A percentile compares a stretch with the other conserved stretches of the same genome.
These are phyloP conservation scores for Triops cancriformis DNA, from an alignment of 1,140 invertebrate species.

Conservation along the genomic window DNA sequence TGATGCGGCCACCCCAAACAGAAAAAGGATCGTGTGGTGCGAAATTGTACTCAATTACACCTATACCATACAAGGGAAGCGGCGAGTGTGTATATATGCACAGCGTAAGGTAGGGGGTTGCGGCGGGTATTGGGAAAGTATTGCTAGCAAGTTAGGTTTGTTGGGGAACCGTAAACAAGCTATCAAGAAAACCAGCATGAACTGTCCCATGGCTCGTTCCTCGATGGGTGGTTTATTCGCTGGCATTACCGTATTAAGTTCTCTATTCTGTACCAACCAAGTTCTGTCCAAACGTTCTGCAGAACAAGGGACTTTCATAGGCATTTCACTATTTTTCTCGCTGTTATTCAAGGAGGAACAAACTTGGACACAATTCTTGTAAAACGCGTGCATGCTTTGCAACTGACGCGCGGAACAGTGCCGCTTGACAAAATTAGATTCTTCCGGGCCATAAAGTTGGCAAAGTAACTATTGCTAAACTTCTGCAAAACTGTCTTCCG, in stretches of 20 bases:
- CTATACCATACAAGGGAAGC: too few species aligned
- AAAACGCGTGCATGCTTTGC: not conserved
- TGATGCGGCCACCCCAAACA: too few species aligned
- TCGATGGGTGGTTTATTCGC: not conserved
- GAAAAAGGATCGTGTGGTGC: too few species aligned
- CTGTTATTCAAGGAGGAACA: too few species aligned
- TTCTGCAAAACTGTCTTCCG: not conserved
- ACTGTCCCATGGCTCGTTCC: not conserved
- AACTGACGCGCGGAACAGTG: not conserved
- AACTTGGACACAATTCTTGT: not conserved
- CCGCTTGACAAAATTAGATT: not conserved
- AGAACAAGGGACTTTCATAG: too few species aligned
- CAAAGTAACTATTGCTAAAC: not conserved
- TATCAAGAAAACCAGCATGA: conserved; percentile 8
- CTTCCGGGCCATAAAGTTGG: not conserved
- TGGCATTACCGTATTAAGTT: not conserved
- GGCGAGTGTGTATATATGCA: too few species aligned
- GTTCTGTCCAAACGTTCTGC: too few species aligned
- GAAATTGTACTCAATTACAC: too few species aligned
- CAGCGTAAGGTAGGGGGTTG: too few species aligned
- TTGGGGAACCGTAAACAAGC: conserved; percentile 1
- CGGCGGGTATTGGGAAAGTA: too few species aligned
- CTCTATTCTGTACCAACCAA: not conserved
- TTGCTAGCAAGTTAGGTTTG: not conserved
- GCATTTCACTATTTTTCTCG: too few species aligned